A percentile compares a stretch with the other conserved stretches of the same genome.
Conservation (phyloP, 2,797 vertebrate genomes). For the Tinamus major region DNA sequence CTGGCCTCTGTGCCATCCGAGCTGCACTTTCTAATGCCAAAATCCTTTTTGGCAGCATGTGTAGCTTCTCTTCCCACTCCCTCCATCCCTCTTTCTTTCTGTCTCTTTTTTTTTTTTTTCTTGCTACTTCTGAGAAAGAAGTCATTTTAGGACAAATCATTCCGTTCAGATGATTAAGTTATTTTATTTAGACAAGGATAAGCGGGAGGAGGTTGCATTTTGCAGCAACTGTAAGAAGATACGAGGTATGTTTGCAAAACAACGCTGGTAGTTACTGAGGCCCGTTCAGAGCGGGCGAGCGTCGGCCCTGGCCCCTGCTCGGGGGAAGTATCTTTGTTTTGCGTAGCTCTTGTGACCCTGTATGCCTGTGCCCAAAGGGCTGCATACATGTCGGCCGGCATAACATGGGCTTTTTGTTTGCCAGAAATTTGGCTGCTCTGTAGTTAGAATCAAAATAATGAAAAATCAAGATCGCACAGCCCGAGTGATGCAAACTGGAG, state of each 20-base stretch:
- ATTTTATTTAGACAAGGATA: background rate
- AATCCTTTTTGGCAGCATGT: constrained; percentile 14
- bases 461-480: background rate
- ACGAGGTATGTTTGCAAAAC: background rate
- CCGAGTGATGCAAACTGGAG: background rate
- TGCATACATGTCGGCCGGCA: background rate
- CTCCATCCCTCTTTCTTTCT: background rate
- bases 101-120: background rate
- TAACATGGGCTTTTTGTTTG: background rate
- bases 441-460: background rate
- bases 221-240: background rate
- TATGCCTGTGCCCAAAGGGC: background rate
- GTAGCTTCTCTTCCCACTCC: background rate
- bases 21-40: constrained; percentile 58
- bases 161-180: constrained; percentile 12
- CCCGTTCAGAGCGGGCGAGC: background rate
- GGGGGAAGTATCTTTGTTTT: background rate
- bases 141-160: background rate
- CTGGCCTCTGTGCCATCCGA: background rate
- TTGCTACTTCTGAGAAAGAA: background rate
- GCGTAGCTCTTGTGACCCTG: background rate
- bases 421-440: background rate
- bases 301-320: background rate
- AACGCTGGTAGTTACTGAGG: background rate
- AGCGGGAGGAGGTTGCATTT: background rate